These are phyloP conservation scores for Orchestia grillus DNA, from an alignment of 1,140 invertebrate genomes.

Conservation along the genomic window DNA sequence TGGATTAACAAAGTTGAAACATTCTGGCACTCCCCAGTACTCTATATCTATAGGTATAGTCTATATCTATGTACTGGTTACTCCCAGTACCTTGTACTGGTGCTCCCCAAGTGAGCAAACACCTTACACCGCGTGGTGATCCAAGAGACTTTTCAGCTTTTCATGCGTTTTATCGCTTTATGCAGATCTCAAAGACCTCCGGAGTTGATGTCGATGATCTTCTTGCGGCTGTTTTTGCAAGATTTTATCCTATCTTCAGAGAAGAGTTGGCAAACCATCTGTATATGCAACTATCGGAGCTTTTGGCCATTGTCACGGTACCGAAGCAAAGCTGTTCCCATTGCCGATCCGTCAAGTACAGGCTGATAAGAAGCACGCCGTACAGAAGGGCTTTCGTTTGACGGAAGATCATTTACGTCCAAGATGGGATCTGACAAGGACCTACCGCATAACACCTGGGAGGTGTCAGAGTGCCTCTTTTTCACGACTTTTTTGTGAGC, in stretches of 20 bases:
- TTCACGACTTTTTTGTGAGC: background rate
- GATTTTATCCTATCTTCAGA: background rate
- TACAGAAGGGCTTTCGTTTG: background rate
- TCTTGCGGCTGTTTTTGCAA: background rate
- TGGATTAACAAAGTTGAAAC: too few relatives aligned
- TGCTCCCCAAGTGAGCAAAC: too few relatives aligned
- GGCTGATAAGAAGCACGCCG: conserved; percentile 4
- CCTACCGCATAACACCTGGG: conserved; percentile 23
- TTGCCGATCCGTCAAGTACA: background rate
- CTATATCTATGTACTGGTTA: too few relatives aligned
- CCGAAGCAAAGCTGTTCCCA: background rate
- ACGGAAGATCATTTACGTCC: background rate
- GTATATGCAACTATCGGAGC: background rate
- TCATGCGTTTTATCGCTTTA: background rate
- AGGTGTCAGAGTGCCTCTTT: background rate
- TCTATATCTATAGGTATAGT: too few relatives aligned
- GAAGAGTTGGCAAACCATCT: background rate
- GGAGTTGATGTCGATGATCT: background rate
- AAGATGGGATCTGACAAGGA: conserved; percentile 4
- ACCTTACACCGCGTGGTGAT: too few relatives aligned
- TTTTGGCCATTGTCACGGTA: background rate
- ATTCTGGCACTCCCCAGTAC: too few relatives aligned
- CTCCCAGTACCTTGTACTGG: too few relatives aligned
- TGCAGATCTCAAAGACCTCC: background rate
- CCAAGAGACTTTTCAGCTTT: too few relatives aligned